A percentile compares a stretch with the other conserved stretches of the same genome.
Conservation (phyloP, 2,113 vertebrate genomes). For the Myiopsitta monachus region DNA sequence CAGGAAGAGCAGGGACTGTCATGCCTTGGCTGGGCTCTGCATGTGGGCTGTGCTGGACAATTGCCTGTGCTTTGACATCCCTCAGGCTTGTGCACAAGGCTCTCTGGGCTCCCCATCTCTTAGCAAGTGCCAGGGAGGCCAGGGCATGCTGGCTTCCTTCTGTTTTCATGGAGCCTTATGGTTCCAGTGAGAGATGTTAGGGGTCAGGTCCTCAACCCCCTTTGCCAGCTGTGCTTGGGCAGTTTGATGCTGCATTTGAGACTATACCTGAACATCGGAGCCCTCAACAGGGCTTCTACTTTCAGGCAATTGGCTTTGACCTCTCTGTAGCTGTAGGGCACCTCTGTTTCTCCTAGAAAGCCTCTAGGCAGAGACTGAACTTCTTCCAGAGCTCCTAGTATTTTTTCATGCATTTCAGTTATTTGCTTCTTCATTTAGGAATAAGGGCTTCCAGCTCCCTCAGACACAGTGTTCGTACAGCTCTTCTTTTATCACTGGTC, state of each 20-base stretch:
- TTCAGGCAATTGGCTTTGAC: constrained; percentile 10
- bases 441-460: not conserved
- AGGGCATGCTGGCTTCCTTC: not conserved
- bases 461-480: not conserved
- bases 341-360: not conserved
- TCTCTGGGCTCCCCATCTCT: not conserved
- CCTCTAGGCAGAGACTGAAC: not conserved
- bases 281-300: not conserved
- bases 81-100: not conserved
- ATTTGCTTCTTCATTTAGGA: not conserved
- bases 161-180: not conserved
- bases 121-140: not conserved
- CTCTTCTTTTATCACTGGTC: not conserved
- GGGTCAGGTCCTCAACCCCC: not conserved
- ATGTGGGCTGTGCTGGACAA: not conserved
- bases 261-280: not conserved
- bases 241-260: not conserved
- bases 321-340: not conserved
- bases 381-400: not conserved
- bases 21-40: not conserved
- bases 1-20: not conserved
- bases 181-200: not conserved
- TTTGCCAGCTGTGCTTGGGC: not conserved
- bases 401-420: not conserved
- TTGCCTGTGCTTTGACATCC: not conserved